Base-by-base conservation (phyloP, 2,888 invertebrate genomes). In the Archips crataeganus region DNA sequence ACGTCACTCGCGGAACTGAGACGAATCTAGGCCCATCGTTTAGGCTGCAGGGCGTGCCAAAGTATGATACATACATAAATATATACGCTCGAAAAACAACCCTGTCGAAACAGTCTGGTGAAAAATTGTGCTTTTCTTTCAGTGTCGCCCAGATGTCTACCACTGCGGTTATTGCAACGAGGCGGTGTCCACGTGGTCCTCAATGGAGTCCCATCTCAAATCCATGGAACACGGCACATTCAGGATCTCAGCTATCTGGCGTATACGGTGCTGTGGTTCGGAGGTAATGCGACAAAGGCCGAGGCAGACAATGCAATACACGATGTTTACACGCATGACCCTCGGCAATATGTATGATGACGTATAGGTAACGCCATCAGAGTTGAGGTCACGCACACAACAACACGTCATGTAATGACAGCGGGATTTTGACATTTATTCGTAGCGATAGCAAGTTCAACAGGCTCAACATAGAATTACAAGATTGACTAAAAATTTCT, bases 81-180 rank as follows among this genome's bases (percentile, higher is more conserved):
- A 23, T 1, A 23, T 23, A 23, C 23, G 23, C 23, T 23, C 2
- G 36, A 36, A 5, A 36, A 9, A 45, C 9, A 45, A 49, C 49
- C 4, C n/a, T 45, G 8, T 5, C 34, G 39, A n/a, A n/a, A 6
- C 6, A 39, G 5, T 39, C 39, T 0, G 4, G 6, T 6, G 6
- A 39, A 39, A 39, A 39, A 39, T 6, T 1, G 6, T 39, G 39
- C 5, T 39, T 36, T 3, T 4, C 3, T 76, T 70, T 2, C 76
- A 85, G 85, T 45, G 81, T 5, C 77, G 76, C 0, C 61, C 79
- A 0, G 76, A 73, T 2, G 39, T 68, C 1, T 84, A 76, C 69
- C 87, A 87, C 54, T 87, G 87, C 61, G 87, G 87, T 0, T 84
- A 70, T 72, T 87, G 87, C 78, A 85, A 84, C 72, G 10, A 49